Base-by-base conservation (phyloP, 2,113 vertebrate species). In the Vulpes vulpes region DNA sequence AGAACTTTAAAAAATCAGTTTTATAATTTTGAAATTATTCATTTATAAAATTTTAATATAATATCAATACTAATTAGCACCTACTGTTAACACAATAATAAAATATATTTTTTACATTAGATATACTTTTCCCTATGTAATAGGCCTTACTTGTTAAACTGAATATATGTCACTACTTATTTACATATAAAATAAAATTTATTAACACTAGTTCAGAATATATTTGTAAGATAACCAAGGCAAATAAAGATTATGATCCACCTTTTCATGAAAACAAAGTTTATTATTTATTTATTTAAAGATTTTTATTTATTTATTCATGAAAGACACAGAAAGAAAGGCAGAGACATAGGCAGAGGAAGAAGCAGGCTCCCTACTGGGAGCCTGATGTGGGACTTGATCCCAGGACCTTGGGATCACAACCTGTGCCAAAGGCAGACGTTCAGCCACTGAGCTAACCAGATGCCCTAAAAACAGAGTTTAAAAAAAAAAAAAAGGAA, bases 21-120 rank as follows among this genome's bases (percentile, higher is more conserved):
- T 73, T 15, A 88, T 79, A 85, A 95, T 91, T 96, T 55, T 95
- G 11, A 89, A 97, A 94, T 82, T 85, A 71, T 89, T 49, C 53
- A 3, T 78, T 88, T 64, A 92, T n/a, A 27, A 59, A 38, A 93
- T 71, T 92, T 96, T 25, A 95, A 96, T 73, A 65, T 32, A 73
- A 49, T 94, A 78, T 27, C 16, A 74, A 82, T 74, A 49, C 16
- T 84, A 88, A 84, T 90, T 76, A 89, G n/a, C 25, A 95, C 30
- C 88, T 85, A 19, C 69, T 78, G 2, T 67, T 89, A 91, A 16
- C 25, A 83, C 30, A 92, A 67, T 38, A 87, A 84, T 71, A 64
- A 93, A 92, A 53, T 17, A 94, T 71, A 55, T 35, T 85, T 11
- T 87, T 71, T 79, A 86, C 25, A 67, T 74, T 73, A 79, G 64